Evolutionary conservation across 2,797 vertebrate genomes (phyloP).

Genomic region (Buceros bicornis): DNA sequence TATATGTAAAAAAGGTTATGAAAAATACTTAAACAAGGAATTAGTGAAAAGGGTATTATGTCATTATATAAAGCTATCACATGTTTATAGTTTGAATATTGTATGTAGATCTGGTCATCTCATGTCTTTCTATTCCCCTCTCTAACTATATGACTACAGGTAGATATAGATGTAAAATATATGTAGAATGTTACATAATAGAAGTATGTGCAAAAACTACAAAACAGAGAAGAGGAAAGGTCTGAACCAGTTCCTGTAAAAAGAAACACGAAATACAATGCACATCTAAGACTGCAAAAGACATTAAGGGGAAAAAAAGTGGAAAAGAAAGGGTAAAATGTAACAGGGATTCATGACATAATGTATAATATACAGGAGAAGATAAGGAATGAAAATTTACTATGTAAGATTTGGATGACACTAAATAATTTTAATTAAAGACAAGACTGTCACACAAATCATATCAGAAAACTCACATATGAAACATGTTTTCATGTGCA

Average conservation of each 20-base stretch:
- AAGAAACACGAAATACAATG: not conserved
- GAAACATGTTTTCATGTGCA: not conserved
- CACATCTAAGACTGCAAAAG: not conserved
- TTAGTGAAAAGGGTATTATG: not conserved
- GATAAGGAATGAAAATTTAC: not conserved
- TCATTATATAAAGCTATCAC: not conserved
- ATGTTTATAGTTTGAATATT: not conserved
- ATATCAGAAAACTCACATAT: too few relatives aligned
- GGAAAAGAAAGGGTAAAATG: not conserved
- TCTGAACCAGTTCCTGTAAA: not conserved
- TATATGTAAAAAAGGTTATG: not conserved
- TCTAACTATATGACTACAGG: not conserved
- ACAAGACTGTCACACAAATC: too few relatives aligned
- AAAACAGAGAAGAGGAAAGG: not conserved
- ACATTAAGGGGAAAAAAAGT: not conserved
- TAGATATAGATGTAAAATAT: not conserved
- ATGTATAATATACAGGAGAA: not conserved
- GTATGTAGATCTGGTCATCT: not conserved
- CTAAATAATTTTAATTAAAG: not conserved
- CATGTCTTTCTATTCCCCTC: not conserved
- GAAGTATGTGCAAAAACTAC: not conserved
- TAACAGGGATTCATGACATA: not conserved
- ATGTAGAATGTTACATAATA: not conserved
- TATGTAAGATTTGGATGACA: not conserved
- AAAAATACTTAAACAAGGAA: not conserved